A percentile compares a stretch with the other conserved stretches of the same genome.
Evolutionary conservation across 2,888 invertebrate genomes (phyloP).

Genomic region (Xylophagus ater): DNA sequence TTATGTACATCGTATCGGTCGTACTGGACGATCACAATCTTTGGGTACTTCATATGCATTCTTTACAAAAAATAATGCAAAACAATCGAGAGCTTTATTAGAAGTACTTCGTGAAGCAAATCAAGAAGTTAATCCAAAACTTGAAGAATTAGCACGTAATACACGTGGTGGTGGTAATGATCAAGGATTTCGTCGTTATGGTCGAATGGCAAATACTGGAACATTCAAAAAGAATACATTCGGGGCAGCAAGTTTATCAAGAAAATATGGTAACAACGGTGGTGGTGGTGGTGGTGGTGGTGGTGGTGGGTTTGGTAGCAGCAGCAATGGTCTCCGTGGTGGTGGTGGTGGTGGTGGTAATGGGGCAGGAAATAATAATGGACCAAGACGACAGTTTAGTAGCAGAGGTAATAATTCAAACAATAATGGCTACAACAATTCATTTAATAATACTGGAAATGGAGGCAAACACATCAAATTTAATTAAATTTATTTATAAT

Average conservation of each 20-base stretch:
- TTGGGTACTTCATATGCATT: constrained; percentile 90
- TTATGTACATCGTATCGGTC: constrained; percentile 89
- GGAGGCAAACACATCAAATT: too few species aligned
- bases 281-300: constrained; percentile 29
- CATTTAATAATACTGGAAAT: too few species aligned
- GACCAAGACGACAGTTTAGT: too few species aligned
- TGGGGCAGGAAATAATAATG: too few species aligned
- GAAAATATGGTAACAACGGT: constrained; percentile 45
- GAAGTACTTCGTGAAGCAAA: constrained; percentile 82
- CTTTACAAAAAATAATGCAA: constrained; percentile 77
- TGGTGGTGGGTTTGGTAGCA: constrained; percentile 9
- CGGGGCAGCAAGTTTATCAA: too few species aligned
- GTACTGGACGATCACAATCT: constrained; percentile 77
- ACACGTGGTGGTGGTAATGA: constrained; percentile 26
- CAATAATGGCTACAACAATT: too few species aligned
- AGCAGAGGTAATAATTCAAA: too few species aligned
- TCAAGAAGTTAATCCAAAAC: constrained; percentile 75
- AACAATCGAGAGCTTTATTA: constrained; percentile 78
- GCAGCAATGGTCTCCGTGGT: constrained; percentile 17
- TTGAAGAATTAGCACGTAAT: constrained; percentile 62
- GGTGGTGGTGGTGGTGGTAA: constrained; percentile 15
- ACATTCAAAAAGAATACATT: too few species aligned
- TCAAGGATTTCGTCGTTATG: constrained; percentile 16
- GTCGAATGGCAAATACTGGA: too few species aligned
- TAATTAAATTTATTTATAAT: too few species aligned